phyloP scores from a whole-genome alignment of 2,113 vertebrate species.

The Petrocephalus zakoni region DNA sequence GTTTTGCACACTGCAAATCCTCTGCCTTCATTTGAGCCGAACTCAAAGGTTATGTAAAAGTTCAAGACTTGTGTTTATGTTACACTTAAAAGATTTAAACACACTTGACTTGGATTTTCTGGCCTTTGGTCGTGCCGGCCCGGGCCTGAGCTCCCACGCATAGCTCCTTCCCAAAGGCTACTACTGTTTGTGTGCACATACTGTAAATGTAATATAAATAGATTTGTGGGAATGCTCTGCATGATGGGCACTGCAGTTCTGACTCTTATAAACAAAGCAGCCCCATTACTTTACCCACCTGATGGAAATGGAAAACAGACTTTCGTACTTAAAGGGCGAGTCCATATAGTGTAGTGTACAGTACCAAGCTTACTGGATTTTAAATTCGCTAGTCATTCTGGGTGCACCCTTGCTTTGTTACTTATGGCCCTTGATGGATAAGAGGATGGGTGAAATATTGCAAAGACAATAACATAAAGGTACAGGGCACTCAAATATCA shows the following conservation, averaged over 20 bases:
- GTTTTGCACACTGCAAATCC: background rate
- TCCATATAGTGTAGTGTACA: background rate
- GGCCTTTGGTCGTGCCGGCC: background rate
- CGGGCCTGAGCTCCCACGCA: background rate
- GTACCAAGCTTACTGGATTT: background rate
- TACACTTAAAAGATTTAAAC: constrained; percentile 24
- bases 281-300: background rate
- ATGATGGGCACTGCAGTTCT: background rate
- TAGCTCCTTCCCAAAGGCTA: background rate
- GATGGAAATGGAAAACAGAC: background rate
- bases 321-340: background rate
- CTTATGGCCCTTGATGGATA: background rate
- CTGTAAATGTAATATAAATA: constrained; percentile 18
- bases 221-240: constrained; percentile 1
- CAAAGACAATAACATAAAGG: background rate
- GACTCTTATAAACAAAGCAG: constrained; percentile 2
- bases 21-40: background rate
- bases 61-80: constrained; percentile 21
- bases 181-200: constrained; percentile 9
- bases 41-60: constrained; percentile 2
- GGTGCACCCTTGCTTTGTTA: background rate
- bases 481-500: background rate
- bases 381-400: background rate
- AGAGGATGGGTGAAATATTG: background rate
- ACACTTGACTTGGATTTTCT: constrained; percentile 15